Evolutionary conservation across 2,113 vertebrate species (phyloP).

Genomic region (Cryptomyrus ogoouensis): DNA sequence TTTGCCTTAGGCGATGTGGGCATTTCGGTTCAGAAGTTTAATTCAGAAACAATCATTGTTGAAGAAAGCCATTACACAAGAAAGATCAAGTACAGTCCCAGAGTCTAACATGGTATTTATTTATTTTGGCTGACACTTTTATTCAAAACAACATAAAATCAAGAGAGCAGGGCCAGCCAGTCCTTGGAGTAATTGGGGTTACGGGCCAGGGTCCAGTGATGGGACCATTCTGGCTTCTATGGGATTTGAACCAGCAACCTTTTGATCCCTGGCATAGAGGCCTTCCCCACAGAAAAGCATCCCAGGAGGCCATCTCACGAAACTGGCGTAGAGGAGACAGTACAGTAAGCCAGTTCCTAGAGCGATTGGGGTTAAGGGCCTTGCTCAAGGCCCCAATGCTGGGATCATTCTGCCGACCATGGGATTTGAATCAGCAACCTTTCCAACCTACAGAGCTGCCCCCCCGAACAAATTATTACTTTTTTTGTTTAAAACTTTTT

Average conservation of each 20-base stretch:
- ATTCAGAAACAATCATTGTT: not conserved
- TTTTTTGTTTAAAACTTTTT: not conserved
- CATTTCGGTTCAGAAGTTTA: not conserved
- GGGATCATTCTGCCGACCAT: not conserved
- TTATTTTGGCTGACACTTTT: not conserved
- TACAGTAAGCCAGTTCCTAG: not conserved
- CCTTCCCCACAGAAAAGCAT: too few species aligned
- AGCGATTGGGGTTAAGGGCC: too few species aligned
- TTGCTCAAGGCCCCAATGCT: too few species aligned
- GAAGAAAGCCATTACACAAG: not conserved
- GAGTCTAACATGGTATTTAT: not conserved
- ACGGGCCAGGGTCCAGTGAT: not conserved
- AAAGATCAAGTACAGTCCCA: not conserved
- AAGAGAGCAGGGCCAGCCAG: not conserved
- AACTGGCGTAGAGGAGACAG: too few species aligned
- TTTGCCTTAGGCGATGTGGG: not conserved
- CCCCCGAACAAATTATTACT: not conserved
- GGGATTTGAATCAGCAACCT: not conserved
- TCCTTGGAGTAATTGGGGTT: not conserved
- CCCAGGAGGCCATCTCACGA: too few species aligned
- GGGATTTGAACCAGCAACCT: too few species aligned
- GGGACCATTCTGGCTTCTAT: not conserved
- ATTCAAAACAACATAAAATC: not conserved
- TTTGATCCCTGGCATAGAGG: too few species aligned
- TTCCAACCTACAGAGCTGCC: not conserved